Percentiles rank a stretch among this genome's conserved stretches.
phyloP scores from a whole-genome alignment of 2,113 vertebrate species.

The Shinisaurus crocodilurus region DNA sequence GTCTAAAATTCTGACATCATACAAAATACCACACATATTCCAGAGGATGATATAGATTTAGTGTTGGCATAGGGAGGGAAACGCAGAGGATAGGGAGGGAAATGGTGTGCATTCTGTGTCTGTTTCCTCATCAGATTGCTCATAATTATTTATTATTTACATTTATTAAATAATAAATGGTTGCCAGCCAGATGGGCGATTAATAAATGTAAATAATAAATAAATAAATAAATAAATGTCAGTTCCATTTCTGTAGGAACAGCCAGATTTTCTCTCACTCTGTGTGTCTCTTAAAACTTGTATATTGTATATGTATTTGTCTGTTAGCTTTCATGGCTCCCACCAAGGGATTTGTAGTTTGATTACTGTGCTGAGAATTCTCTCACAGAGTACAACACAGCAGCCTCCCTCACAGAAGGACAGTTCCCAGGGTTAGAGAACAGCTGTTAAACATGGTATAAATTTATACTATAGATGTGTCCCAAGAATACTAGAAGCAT shows the following conservation, averaged over 20 bases:
- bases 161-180: no score
- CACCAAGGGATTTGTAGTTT: not conserved
- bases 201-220: no score
- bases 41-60: not conserved
- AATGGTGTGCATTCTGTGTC: not conserved
- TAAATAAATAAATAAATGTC: no score
- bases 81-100: not conserved
- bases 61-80: not conserved
- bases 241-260: not conserved
- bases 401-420: not conserved
- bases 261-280: not conserved
- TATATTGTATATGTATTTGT: not conserved
- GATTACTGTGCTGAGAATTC: not conserved
- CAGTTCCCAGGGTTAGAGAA: not conserved
- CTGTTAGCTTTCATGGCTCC: not conserved
- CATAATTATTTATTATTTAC: not conserved
- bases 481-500: no score
- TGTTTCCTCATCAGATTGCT: not conserved
- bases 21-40: conserved; percentile 6
- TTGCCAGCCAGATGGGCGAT: no score
- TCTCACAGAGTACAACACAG: no score
- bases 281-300: not conserved
- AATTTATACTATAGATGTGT: no score
- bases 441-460: no score
- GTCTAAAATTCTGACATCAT: conserved; percentile 11